A percentile compares a stretch with the other conserved stretches of the same genome.
Evolutionary conservation across 2,888 invertebrate genomes (phyloP).

Genomic region (Torymus texanus): DNA sequence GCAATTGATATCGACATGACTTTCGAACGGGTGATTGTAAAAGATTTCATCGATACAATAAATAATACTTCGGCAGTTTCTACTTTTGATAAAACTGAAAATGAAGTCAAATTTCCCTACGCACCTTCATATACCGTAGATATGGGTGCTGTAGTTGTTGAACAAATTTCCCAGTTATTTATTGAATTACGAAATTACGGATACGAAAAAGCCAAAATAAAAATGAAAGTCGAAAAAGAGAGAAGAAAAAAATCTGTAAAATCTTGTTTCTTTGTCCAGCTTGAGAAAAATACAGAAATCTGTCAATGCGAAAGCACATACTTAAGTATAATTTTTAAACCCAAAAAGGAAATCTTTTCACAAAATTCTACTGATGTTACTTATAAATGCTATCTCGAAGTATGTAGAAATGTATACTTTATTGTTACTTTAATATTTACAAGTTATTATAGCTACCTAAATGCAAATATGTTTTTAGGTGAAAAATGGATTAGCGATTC

Average conservation of each 20-base stretch:
- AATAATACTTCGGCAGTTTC: not conserved
- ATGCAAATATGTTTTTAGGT: constrained; percentile 72
- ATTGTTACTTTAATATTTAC: no score
- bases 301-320: constrained; percentile 76
- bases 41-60: constrained; percentile 73
- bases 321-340: constrained; percentile 77
- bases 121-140: constrained; percentile 37
- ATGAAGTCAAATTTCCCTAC: not conserved
- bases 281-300: constrained; percentile 70
- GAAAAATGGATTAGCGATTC: constrained; percentile 79
- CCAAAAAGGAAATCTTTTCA: constrained; percentile 71
- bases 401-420: not conserved
- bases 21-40: constrained; percentile 78
- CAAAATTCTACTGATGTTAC: constrained; percentile 20
- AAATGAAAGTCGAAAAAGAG: constrained; percentile 66
- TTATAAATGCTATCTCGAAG: constrained; percentile 44
- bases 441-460: no score
- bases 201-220: constrained; percentile 75
- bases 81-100: not conserved
- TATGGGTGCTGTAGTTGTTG: constrained; percentile 29
- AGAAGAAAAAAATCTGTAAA: constrained; percentile 58
- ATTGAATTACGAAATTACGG: constrained; percentile 77
- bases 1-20: constrained; percentile 80
- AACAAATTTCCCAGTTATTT: constrained; percentile 8
- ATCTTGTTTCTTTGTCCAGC: constrained; percentile 69